Evolutionary conservation across 2,113 vertebrate genomes (phyloP), one percentile per base, ranked within the genome.

Genomic region (Corynorhinus townsendii): DNA sequence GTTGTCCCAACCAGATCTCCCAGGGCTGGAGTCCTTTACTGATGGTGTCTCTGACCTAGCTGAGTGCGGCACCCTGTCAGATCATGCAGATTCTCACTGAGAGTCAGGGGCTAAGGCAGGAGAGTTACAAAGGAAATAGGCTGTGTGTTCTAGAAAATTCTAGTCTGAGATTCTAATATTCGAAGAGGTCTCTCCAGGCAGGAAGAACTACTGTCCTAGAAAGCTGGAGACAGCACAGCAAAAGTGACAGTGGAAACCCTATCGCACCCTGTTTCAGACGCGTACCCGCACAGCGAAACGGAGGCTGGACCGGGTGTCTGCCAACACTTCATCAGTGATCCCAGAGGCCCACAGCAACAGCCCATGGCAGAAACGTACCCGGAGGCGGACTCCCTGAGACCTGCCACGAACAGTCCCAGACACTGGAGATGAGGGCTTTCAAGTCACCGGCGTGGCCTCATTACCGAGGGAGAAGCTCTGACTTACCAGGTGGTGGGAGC

Each of bases 211-310:
- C 52, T 9, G 28, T 12, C 17, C 17, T 17, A 30, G 45, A 24
- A 72, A 68, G 38, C n/a, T 43, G 33, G 35, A 54, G 86, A 19
- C 1, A 5, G 24, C 11, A 3, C 20, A 3, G 5, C 7, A 20
- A 28, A 45, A 26, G 35, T 4, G 56, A 73, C 20, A 40, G 73
- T 3, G 7, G 66, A 10, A 20, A 9, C 2, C 81, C 30, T 9
- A 16, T 5, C 15, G 12, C 45, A 12, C 17, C 45, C 10, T 11
- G 16, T 7, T 16, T 90, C 47, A 40, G 6, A 26, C 1, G 0
- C 0, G 15, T 5, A 1, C 12, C 20, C 2, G 11, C 52, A 4
- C 2, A 0, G 17, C 0, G 24, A 22, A 11, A 19, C 0, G 3
- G 10, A 28, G 11, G 11, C 3, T 4, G 6, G 4, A 6, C 12